Percentiles rank a stretch among this genome's conserved stretches.
Evolutionary conservation across 2,113 vertebrate genomes (phyloP).

Genomic region (Desmodus rotundus): DNA sequence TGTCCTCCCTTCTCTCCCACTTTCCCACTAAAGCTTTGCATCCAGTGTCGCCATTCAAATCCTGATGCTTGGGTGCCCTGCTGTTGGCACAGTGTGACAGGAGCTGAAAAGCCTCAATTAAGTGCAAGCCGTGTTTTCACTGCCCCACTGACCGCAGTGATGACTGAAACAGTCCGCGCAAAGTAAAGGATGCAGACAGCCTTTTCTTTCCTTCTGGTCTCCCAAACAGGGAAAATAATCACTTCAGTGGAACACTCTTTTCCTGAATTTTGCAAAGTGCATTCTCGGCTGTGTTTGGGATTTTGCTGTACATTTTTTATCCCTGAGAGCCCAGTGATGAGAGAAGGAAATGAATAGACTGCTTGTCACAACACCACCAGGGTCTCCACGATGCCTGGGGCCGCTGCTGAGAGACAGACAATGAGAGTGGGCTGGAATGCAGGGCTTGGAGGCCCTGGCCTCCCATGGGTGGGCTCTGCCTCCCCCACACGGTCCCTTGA

Average conservation of each 20-base stretch:
- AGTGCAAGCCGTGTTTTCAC: neutral
- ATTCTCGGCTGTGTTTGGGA: constrained; percentile 50
- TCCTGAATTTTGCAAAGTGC: constrained; percentile 46
- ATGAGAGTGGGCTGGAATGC: neutral
- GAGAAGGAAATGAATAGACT: constrained; percentile 56
- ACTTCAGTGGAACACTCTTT: constrained; percentile 2
- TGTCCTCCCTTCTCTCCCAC: neutral
- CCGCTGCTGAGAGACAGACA: constrained; percentile 1
- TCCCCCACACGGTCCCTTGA: neutral
- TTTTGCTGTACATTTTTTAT: constrained; percentile 62
- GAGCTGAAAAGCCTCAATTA: constrained; percentile 54
- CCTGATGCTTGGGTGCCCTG: neutral
- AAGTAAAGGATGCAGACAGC: constrained; percentile 27
- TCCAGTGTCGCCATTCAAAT: neutral
- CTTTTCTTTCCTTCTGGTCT: neutral
- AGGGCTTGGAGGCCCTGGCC: neutral
- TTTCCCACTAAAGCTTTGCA: constrained; percentile 34
- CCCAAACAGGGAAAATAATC: constrained; percentile 25
- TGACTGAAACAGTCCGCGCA: neutral
- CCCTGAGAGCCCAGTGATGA: constrained; percentile 6
- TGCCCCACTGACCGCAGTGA: neutral
- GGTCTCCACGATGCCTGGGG: constrained; percentile 8
- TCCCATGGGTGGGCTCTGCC: neutral
- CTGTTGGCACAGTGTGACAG: constrained; percentile 18
- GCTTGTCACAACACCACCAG: constrained; percentile 50